phyloP scores from a whole-genome alignment of 1,140 invertebrate genomes.

The Dendroctonus ponderosae region DNA sequence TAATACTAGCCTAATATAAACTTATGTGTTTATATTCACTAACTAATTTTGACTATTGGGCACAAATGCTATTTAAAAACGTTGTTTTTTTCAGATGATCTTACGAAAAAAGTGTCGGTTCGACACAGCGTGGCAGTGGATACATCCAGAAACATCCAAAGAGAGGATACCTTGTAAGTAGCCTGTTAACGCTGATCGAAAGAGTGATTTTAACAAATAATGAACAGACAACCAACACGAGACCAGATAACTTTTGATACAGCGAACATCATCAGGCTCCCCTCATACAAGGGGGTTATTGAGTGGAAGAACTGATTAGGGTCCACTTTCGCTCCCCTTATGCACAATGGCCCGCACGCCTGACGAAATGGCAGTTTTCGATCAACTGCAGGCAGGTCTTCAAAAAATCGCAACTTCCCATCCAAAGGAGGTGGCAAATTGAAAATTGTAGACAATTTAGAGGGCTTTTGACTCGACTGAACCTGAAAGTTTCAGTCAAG shows the following conservation, averaged over 20 bases:
- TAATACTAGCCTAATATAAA: no score
- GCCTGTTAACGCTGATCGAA: not conserved
- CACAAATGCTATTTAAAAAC: not conserved
- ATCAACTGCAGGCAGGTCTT: no score
- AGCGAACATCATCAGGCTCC: no score
- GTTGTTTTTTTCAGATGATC: conserved; percentile 33
- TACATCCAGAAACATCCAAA: conserved; percentile 38
- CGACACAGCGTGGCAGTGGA: conserved; percentile 49
- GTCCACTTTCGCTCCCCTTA: conserved; percentile 2
- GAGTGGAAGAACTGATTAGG: conserved; percentile 19
- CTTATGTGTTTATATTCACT: no score
- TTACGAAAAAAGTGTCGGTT: conserved; percentile 34
- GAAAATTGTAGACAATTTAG: no score
- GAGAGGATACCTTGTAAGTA: conserved; percentile 47
- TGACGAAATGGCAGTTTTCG: no score
- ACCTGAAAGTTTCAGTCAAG: no score
- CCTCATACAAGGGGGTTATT: not conserved
- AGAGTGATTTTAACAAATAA: not conserved
- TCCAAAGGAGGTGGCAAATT: no score
- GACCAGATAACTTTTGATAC: conserved; percentile 1
- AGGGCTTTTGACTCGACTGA: no score
- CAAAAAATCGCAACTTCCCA: no score
- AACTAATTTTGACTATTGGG: not conserved
- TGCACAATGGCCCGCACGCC: not conserved
- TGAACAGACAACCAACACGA: not conserved